Percentiles rank a stretch among this genome's conserved stretches.
phyloP scores from a whole-genome alignment of 1,140 invertebrate species.

The Carposina sasakii region DNA sequence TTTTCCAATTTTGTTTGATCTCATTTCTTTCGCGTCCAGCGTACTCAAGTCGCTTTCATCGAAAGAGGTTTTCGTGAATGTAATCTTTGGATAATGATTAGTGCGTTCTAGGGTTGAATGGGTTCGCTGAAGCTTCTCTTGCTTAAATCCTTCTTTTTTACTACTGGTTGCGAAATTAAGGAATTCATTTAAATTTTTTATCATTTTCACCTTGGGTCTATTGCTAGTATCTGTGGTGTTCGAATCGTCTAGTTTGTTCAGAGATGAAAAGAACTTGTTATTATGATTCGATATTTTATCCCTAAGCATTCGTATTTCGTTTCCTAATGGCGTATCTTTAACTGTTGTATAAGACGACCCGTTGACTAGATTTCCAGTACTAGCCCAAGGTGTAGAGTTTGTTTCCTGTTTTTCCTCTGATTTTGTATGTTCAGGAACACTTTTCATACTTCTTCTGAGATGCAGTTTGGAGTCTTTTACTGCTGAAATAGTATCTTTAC shows the following conservation, averaged over 20 bases:
- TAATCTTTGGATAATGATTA: conserved; percentile 52
- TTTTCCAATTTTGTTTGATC: conserved; percentile 35
- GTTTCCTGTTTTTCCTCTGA: conserved; percentile 25
- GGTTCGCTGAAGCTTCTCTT: conserved; percentile 48
- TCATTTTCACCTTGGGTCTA: conserved; percentile 74
- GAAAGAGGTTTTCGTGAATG: conserved; percentile 48
- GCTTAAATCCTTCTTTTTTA: conserved; percentile 66
- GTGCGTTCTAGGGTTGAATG: conserved; percentile 43
- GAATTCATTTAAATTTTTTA: conserved; percentile 90
- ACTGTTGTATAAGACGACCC: conserved; percentile 42
- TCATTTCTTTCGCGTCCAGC: conserved; percentile 34
- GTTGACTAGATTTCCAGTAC: conserved; percentile 52
- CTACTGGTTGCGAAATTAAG: conserved; percentile 81
- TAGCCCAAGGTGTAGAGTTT: conserved; percentile 30
- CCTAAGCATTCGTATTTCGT: conserved; percentile 53
- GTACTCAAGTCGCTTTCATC: conserved; percentile 51
- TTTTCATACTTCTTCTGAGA: conserved; percentile 44
- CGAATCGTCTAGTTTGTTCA: conserved; percentile 67
- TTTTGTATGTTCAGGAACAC: conserved; percentile 51
- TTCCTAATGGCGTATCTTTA: conserved; percentile 55
- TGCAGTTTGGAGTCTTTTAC: conserved; percentile 34
- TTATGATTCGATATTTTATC: conserved; percentile 67
- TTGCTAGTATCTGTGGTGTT: conserved; percentile 26
- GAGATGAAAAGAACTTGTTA: conserved; percentile 71
- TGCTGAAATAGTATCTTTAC: conserved; percentile 27